Base-by-base conservation (phyloP, 30 jellyfish, hydroid and myxozoan genomes). In the Pelagia noctiluca region DNA sequence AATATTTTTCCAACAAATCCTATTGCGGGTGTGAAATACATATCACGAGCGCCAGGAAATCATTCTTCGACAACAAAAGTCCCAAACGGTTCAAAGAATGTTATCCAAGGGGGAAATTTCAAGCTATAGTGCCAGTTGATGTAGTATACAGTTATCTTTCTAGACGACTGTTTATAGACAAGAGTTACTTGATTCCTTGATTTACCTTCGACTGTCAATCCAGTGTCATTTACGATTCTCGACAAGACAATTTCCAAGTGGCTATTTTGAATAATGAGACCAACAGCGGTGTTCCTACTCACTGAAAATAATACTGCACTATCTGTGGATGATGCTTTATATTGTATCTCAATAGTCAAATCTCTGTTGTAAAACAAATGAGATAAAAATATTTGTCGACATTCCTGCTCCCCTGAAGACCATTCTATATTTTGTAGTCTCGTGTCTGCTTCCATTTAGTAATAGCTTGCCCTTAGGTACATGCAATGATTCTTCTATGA, bases 31-130 rank as follows among this genome's bases (percentile, higher is more conserved):
- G 74, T 68, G 71, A 61, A 82, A 32, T n/a, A 69, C 47, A 82
- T 54, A 23, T 82, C 92, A 1, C 92, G 85, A 32, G 30, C 31
- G 1, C 92, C 92, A 34, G 92, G 63, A 42, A 82, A n/a, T 86
- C 92, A 82, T 30, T 82, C 92, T 0, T 76, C 80, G 22, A 70
- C 86, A 26, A 82, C 92, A 8, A 82, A 28, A n/a, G 92, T 82
- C 24, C 88, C 67, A 38, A 71, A 47, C 5, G 95, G 88, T 10
- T 71, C 78, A 12, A 84, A 73, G 60, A 84, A 71, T 18, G 83
- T 22, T n/a, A 84, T 31, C 88, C 95, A 72, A 32, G 88, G 83
- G 72, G 83, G 68, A 8, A 84, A 52, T 19, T 63, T 32, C 7
- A 72, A 12, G 21, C 16, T 53, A 60, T 61, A 35, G 18, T 63